Conservation (phyloP, 2,888 invertebrate species). For the Drosophila birchii region DNA sequence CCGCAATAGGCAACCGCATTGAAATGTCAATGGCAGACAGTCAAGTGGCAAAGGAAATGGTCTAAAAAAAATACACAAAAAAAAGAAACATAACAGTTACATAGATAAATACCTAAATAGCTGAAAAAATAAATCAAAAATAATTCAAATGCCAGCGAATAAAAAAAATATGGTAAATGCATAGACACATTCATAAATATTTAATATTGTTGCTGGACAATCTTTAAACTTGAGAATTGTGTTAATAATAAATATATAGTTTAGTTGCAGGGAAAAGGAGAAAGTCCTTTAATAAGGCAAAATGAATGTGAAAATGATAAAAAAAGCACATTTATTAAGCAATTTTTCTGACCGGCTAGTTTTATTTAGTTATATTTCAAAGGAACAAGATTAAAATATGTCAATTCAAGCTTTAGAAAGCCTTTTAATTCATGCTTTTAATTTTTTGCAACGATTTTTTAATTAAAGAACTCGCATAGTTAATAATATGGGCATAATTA, state of each 20-base stretch:
- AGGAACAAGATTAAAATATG: background rate
- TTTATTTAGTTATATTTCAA: background rate
- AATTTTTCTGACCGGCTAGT: no score
- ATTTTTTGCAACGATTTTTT: no score
- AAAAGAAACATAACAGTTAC: background rate
- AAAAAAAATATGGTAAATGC: constrained; percentile 5
- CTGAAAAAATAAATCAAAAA: background rate
- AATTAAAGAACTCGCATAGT: no score
- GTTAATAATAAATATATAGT: background rate
- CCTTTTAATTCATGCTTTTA: no score
- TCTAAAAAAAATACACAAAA: background rate
- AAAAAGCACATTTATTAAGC: background rate
- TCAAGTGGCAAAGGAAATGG: constrained; percentile 13
- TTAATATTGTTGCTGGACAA: background rate
- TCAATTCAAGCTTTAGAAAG: background rate
- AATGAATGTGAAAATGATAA: background rate
- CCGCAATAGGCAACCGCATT: constrained; percentile 30
- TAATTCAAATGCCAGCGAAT: background rate
- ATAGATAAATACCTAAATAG: constrained; percentile 1
- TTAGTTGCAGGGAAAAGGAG: background rate
- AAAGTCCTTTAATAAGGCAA: no score
- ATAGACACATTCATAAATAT: constrained; percentile 6
- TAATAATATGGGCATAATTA: background rate
- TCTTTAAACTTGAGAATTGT: background rate
- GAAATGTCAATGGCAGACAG: constrained; percentile 39